Evolutionary conservation across 2,888 invertebrate species (phyloP), one percentile per base, ranked within the genome.

Genomic region (Buathra laborator): DNA sequence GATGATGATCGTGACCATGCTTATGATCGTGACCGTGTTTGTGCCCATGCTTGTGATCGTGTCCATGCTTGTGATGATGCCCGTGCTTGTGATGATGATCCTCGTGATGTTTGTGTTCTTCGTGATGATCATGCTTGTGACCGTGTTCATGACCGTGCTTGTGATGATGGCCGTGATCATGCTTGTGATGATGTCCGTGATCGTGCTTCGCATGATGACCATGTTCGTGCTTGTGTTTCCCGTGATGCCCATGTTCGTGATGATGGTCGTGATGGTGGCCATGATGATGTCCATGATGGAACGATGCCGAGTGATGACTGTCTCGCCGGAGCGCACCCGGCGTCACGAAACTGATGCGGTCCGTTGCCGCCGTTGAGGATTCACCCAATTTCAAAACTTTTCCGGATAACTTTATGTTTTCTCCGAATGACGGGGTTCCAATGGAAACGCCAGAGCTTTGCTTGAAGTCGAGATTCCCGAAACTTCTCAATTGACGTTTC

Each of bases 121-220:
- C 86, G n/a, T 87, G 84, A 62, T 88, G 88, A 7, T 85, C 88
- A 19, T 88, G 80, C 0, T 87, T 72, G 48, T 90, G 91, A 0
- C 85, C 86, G 4, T 92, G 89, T 4, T 89, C 86, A 37, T 90
- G 90, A 0, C 82, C 86, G n/a, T 89, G 88, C 7, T 87, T 83
- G 16, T 89, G 84, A 77, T 86, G 81, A 46, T 88, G 88, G 12
- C 86, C 87, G 48, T 89, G 89, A n/a, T 93, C 83, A 51, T 89
- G 92, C 19, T 91, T 87, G 67, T 92, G 92, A 1, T 89, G 85
- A 24, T 91, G 91, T 37, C 89, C 87, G 48, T 92, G 92, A 24
- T 86, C 83, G 62, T 89, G 88, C 66, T 77, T 86, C 32, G 74
- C 56, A 56, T 83, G 84, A 48, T 89, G 88, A 59, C 85, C 86